A percentile compares a stretch with the other conserved stretches of the same genome.
phyloP scores from a whole-genome alignment of 2,797 vertebrate genomes.

The Benthosema pterotum region DNA sequence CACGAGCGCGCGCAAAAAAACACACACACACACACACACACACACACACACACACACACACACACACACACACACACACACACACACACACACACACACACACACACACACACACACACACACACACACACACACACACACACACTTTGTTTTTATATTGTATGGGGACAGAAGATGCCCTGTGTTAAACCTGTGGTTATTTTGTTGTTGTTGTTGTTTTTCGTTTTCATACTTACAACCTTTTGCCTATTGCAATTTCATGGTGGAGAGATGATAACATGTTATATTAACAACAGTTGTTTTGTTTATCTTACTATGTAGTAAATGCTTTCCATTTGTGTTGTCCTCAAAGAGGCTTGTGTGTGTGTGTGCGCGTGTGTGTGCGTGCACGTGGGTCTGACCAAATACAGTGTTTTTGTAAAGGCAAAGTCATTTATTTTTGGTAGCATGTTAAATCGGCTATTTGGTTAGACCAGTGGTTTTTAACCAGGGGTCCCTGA shows the following conservation, averaged over 20 bases:
- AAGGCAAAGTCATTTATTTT: constrained; percentile 45
- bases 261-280: constrained; percentile 58
- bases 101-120: constrained; percentile 10
- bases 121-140: constrained; percentile 11
- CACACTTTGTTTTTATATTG: constrained; percentile 26
- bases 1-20: constrained; percentile 24
- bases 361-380: too few species aligned
- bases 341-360: constrained; percentile 66
- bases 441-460: constrained; percentile 37
- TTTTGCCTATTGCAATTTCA: constrained; percentile 63
- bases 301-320: constrained; percentile 65
- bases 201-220: too few species aligned
- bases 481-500: too few species aligned
- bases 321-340: constrained; percentile 64
- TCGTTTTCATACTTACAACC: constrained; percentile 69
- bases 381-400: too few species aligned
- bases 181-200: constrained; percentile 82
- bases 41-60: constrained; percentile 24
- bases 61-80: constrained; percentile 21
- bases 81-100: constrained; percentile 25
- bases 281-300: constrained; percentile 67
- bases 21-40: constrained; percentile 14
- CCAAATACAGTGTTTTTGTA: constrained; percentile 46
- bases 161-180: constrained; percentile 61
- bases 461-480: constrained; percentile 46